Base-by-base conservation (phyloP, 2,113 vertebrate species). In the Pachypanchax playfairii region DNA sequence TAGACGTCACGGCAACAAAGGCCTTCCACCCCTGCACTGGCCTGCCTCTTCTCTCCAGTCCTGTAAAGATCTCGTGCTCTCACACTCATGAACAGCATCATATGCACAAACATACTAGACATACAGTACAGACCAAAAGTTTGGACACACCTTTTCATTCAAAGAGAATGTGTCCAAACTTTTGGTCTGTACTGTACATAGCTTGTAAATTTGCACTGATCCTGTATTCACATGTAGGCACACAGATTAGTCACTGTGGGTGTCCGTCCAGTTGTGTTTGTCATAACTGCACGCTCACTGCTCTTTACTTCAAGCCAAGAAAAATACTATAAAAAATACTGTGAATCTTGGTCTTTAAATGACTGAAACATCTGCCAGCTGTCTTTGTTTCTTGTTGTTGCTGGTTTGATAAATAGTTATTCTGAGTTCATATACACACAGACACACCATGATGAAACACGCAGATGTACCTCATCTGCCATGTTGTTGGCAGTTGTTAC, bases 11-110 rank as follows among this genome's bases (percentile, higher is more conserved):
- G 0, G 93, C 93, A 57, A 95, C 95, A 36, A 96, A 94, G 91
- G 96, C 96, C 81, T 99, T 99, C 88, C 97, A 99, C 78, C 97
- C 97, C 50, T 94, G 92, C 82, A 99, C 97, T 70, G 97, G 97
- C 67, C 91, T 99, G 79, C 97, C 97, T 87, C 94, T 98, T 60
- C 95, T 98, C 78, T 99, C 97, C 71, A 99, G 97, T 83, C 97
- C 97, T 41, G 97, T 99, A 86, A 74, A 85, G 58, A 20, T 36
- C 17, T 36, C 29, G 18, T 59, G 35, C 65, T 43, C 49, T 21
- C 24, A 12, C 26, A 38, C 42, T 41, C 46, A 20, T 28, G 22
- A 38, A 42, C 51, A 33, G 6, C 17, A 31, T 28, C 10, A 14
- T 36, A 13, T 36, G 2, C 13, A 4, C 35, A 14, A 13, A 14